phyloP scores from a whole-genome alignment of 2,113 vertebrate species.

The Tonatia bakeri region DNA sequence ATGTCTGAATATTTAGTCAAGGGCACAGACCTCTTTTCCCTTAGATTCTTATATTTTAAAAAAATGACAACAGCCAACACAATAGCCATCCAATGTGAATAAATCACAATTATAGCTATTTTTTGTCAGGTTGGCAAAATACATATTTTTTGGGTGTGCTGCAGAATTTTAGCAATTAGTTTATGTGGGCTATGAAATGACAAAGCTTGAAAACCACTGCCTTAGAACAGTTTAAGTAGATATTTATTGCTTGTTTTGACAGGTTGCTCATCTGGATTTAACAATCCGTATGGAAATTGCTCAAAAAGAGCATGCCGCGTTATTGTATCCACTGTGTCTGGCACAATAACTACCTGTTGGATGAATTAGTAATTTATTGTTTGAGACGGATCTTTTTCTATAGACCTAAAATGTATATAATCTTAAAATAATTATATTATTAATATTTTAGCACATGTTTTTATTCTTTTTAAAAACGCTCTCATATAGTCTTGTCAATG shows the following conservation, averaged over 20 bases:
- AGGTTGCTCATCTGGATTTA: background rate
- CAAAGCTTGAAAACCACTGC: background rate
- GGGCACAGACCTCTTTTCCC: background rate
- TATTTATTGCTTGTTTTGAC: constrained; percentile 6
- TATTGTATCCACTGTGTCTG: background rate
- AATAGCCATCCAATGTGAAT: background rate
- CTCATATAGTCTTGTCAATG: background rate
- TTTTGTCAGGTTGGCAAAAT: background rate
- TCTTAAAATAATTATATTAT: background rate
- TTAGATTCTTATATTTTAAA: background rate
- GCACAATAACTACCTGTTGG: background rate
- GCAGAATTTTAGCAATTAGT: background rate
- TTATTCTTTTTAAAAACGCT: background rate
- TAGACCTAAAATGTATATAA: background rate
- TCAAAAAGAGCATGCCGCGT: background rate
- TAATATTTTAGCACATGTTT: background rate
- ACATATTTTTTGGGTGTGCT: background rate
- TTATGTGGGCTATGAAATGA: background rate
- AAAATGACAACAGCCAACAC: background rate
- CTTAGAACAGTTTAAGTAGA: background rate
- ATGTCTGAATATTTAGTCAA: background rate
- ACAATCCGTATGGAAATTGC: background rate
- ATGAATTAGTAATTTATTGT: background rate
- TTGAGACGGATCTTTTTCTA: background rate
- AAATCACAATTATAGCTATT: background rate